Percentiles rank a stretch among this genome's conserved stretches.
Conservation (phyloP, 2,113 vertebrate species). For the Macheiramphus alcinus region DNA sequence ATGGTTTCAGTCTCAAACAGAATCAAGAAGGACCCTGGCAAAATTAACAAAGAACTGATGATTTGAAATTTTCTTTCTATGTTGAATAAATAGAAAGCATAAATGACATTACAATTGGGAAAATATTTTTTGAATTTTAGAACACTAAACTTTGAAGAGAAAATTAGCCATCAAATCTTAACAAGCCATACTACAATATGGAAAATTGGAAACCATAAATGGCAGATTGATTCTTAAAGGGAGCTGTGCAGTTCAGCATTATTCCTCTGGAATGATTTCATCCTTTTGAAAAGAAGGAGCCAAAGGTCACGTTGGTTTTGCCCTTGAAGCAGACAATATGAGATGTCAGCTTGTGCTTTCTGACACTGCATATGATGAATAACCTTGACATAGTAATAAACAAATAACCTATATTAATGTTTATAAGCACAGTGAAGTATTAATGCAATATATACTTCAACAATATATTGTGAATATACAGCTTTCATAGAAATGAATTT, state of each 20-base stretch:
- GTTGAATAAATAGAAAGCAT: background rate
- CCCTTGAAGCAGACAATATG: conserved; percentile 68
- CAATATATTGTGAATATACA: background rate
- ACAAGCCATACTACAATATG: background rate
- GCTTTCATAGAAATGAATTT: conserved; percentile 1
- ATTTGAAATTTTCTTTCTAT: background rate
- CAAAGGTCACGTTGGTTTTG: conserved; percentile 69
- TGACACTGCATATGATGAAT: conserved; percentile 67
- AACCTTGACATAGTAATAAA: conserved; percentile 60
- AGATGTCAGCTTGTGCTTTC: conserved; percentile 70
- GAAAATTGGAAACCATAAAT: conserved; percentile 28
- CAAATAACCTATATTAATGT: conserved; percentile 50
- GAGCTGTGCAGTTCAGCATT: conserved; percentile 16
- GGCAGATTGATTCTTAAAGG: conserved; percentile 44
- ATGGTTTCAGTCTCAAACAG: background rate
- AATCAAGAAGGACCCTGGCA: background rate
- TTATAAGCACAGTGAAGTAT: background rate
- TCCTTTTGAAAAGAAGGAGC: conserved; percentile 62
- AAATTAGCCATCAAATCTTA: conserved; percentile 47
- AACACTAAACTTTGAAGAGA: background rate
- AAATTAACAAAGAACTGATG: background rate
- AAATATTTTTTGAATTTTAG: background rate
- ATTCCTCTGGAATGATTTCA: conserved; percentile 56
- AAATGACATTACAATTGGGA: background rate
- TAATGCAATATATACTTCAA: background rate